Percentiles rank a stretch among this genome's conserved stretches.
phyloP scores from a whole-genome alignment of 2,797 vertebrate species.

The Peromyscus melanophrys region DNA sequence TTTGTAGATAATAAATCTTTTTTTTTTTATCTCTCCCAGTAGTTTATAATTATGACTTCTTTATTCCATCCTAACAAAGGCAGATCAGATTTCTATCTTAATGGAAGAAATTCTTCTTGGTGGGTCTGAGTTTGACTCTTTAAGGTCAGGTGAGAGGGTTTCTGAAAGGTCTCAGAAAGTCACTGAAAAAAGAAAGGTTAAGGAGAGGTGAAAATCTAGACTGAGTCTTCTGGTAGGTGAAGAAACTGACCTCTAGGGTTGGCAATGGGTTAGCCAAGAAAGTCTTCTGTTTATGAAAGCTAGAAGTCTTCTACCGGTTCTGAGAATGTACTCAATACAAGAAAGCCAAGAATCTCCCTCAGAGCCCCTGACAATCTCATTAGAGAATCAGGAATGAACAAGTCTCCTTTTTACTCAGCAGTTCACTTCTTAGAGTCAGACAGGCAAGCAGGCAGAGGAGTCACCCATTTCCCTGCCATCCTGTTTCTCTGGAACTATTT shows the following conservation, averaged over 20 bases:
- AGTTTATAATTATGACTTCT: conserved; percentile 46
- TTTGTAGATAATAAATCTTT: neutral
- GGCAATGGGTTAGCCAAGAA: neutral
- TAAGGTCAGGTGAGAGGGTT: neutral
- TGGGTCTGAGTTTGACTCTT: neutral
- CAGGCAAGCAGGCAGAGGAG: neutral
- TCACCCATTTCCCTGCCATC: neutral
- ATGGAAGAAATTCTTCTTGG: neutral
- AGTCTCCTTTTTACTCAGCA: neutral
- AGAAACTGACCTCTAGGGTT: neutral
- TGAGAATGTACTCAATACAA: neutral
- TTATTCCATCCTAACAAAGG: neutral
- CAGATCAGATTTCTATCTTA: neutral
- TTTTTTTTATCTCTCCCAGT: neutral
- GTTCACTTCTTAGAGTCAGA: neutral
- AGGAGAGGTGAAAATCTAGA: neutral
- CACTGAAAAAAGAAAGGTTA: neutral
- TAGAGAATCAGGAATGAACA: neutral
- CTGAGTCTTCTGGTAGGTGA: neutral
- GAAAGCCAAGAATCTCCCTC: neutral
- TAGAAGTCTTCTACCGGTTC: neutral
- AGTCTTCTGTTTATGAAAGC: neutral
- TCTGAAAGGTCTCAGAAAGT: neutral
- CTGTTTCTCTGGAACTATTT: neutral
- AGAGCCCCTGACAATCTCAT: neutral